phyloP scores from a whole-genome alignment of 2,888 invertebrate genomes.

The Hesperia comma region DNA sequence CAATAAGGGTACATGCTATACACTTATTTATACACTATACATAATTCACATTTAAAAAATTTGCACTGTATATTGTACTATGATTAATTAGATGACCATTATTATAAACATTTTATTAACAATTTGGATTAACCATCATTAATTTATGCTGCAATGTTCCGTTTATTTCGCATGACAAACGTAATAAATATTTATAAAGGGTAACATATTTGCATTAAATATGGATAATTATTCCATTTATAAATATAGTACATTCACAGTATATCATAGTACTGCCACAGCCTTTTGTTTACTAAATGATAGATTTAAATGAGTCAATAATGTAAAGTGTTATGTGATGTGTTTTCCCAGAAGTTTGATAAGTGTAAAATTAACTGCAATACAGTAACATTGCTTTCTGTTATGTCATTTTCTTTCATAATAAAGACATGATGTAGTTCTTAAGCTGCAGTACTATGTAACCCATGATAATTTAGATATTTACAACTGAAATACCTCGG shows the following conservation, averaged over 20 bases:
- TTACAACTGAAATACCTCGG: background rate
- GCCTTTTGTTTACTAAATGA: background rate
- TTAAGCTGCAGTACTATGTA: background rate
- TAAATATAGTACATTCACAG: background rate
- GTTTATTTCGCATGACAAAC: too few species aligned
- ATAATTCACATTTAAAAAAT: background rate
- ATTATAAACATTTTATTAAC: background rate
- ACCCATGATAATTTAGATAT: background rate
- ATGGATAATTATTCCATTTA: too few species aligned
- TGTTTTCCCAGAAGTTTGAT: too few species aligned
- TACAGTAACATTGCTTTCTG: too few species aligned
- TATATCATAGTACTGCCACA: background rate
- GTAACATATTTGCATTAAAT: too few species aligned
- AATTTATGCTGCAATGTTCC: too few species aligned
- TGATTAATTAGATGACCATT: too few species aligned
- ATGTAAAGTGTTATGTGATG: too few species aligned
- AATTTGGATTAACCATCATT: background rate
- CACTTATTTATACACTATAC: constrained; percentile 9
- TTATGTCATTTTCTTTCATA: too few species aligned
- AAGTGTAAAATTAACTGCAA: too few species aligned
- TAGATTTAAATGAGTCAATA: background rate
- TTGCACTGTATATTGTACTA: background rate
- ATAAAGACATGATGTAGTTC: too few species aligned
- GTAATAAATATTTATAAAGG: too few species aligned
- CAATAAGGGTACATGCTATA: constrained; percentile 43